Evolutionary conservation across 2,888 invertebrate species (phyloP).

Genomic region (Rutpela maculata): DNA sequence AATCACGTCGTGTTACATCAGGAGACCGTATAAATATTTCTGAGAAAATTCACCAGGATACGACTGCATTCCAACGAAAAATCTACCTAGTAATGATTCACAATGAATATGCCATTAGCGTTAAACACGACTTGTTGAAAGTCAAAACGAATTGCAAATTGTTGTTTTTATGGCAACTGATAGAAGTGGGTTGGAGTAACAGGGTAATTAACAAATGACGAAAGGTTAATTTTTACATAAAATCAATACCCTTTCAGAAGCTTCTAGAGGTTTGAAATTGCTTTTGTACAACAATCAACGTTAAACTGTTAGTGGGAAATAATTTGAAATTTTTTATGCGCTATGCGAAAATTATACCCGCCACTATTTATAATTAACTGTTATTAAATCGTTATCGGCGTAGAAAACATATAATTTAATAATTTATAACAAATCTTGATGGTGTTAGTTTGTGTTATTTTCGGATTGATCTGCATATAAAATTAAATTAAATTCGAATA

Average conservation of each 20-base stretch:
- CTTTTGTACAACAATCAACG: not conserved
- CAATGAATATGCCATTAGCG: not conserved
- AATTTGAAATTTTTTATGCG: not conserved
- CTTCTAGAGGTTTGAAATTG: not conserved
- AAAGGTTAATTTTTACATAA: not conserved
- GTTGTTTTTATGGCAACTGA: constrained; percentile 2
- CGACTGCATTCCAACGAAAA: constrained; percentile 8
- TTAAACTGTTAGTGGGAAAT: not conserved
- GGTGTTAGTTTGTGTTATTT: too few species aligned
- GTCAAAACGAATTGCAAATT: constrained; percentile 4
- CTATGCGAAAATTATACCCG: not conserved
- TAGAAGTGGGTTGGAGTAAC: not conserved
- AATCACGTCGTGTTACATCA: constrained; percentile 9
- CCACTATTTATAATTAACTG: not conserved
- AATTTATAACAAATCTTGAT: not conserved
- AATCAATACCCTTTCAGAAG: not conserved
- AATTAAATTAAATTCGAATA: too few species aligned
- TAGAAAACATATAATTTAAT: not conserved
- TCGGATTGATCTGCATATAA: too few species aligned
- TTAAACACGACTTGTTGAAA: constrained; percentile 11
- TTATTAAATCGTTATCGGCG: not conserved
- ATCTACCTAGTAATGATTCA: not conserved
- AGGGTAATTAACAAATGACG: not conserved
- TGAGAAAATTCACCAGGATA: constrained; percentile 4
- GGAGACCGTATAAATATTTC: constrained; percentile 8